Evolutionary conservation across 2,888 invertebrate species (phyloP).

Genomic region (Apamea anceps): DNA sequence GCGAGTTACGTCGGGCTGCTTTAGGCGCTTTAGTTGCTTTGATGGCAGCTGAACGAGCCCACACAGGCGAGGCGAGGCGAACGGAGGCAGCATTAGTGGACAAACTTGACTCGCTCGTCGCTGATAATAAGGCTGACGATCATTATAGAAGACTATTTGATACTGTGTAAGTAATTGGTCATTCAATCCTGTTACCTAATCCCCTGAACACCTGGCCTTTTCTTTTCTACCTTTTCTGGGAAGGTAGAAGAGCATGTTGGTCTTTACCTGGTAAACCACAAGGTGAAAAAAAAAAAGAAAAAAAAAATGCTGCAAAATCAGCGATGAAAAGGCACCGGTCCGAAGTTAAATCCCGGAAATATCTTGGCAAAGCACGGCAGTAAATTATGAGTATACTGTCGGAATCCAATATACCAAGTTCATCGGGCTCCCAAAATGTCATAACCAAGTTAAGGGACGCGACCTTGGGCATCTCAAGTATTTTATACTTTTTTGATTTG

Average conservation of each 20-base stretch:
- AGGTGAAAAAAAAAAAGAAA: too few species aligned
- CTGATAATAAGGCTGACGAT: slow-evolving; percentile 98
- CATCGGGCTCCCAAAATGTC: background rate
- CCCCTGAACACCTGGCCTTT: background rate
- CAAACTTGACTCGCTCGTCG: slow-evolving; percentile 97
- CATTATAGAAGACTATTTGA: slow-evolving; percentile 98
- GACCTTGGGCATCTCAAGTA: background rate
- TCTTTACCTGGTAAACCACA: background rate
- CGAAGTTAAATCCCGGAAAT: background rate
- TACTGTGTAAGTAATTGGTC: slow-evolving; percentile 94
- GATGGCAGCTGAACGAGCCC: slow-evolving; percentile 97
- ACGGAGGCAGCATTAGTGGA: slow-evolving; percentile 98
- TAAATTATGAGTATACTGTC: background rate
- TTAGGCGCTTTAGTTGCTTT: slow-evolving; percentile 98
- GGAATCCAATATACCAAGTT: background rate
- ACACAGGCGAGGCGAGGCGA: slow-evolving; percentile 96
- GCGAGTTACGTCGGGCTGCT: slow-evolving; percentile 96
- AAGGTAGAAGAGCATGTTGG: background rate
- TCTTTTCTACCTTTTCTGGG: background rate
- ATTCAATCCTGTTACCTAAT: background rate
- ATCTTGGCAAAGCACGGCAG: background rate
- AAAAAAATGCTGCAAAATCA: background rate
- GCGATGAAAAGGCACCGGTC: background rate
- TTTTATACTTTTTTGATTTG: background rate
- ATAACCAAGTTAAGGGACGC: background rate